Evolutionary conservation across 35 echinoderm and acorn worm species (phyloP), one percentile per base, ranked within the genome.

Genomic region (Stichopus chloronotus): DNA sequence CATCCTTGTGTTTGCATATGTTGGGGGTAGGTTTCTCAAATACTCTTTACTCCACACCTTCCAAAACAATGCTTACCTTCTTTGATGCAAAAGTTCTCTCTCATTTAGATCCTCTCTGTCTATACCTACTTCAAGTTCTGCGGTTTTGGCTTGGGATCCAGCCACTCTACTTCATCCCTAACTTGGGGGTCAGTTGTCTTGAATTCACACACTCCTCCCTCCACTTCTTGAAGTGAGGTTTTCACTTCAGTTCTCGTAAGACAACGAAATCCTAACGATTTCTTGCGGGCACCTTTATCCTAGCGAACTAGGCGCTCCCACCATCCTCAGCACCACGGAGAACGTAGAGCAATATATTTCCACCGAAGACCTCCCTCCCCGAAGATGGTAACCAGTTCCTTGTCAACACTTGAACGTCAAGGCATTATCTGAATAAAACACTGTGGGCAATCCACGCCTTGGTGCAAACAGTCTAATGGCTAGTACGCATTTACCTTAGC

Each of bases 21-120:
- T 43, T 91, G 74, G 89, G 61, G 89, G 89, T 76, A 91, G 57
- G 74, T 91, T 91, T 57, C 71, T 77, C 55, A 91, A 9, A 76
- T 91, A 91, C 74, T 91, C 89, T 59, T 55, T 91, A 76, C 89
- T 91, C 89, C 65, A 91, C 68, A 78, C 65, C 74, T 90, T 25
- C 89, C 71, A 91, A 57, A 78, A 77, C 25, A 78, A 78, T 16
- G 76, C 72, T 91, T 78, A 58, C 55, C 54, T 76, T 76, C 89
- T 91, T 54, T 78, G 68, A 23, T 68, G 52, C 55, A 91, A 30
- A 19, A 91, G 69, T 52, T 91, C 89, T 79, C 54, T 78, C 76
- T 78, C 89, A 91, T 43, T 57, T 16, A 91, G 54, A 57, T 91
- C 72, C 11, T 78, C 69, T 91, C 89, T 78, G 11, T 30, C 9